Evolutionary conservation across 1,140 invertebrate species (phyloP), one percentile per base, ranked within the genome.

Genomic region (Meteorus sp.): DNA sequence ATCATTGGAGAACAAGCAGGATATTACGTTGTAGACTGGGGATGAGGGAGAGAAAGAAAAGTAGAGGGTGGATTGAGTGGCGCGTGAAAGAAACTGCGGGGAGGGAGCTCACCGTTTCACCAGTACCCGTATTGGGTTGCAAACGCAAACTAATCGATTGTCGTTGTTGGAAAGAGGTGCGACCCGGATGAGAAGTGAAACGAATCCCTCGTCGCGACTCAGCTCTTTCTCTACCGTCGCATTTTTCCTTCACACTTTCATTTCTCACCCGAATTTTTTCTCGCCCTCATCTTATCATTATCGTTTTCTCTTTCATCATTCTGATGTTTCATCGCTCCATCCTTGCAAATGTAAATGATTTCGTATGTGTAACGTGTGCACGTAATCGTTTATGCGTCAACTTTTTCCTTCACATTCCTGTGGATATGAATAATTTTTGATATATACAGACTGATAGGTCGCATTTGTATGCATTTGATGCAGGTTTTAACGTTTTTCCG

Each of bases 111-210:
- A 55, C 45, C 22, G 13, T 31, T 50, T 31, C 13, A 15, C 17
- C 31, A 31, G 19, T 53, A 51, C 59, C 58, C 61, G 65, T 69
- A 72, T 72, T 65, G 63, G 55, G 55, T 56, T 62, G 59, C 59
- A 68, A 70, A 60, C n/a, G 63, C 59, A 63, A 65, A 68, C 63
- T 53, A 67, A 64, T 65, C 65, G 65, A 67, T 67, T 53, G 39
- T 39, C 39, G n/a, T n/a, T n/a, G n/a, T n/a, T n/a, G n/a, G 22
- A 41, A 53, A 41, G 19, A 54, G 51, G 29, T 20, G 51, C 17
- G 51, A 54, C 22, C 22, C 19, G 33, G 29, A 41, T 41, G 33
- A 37, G 51, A 7, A 54, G 33, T 6, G 29, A 41, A 41, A 54
- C 45, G 45, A 48, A 11, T 48, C 35, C 11, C 35, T 15, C 35